Conservation (phyloP, 2,797 vertebrate genomes). For the Sebastes kiyomatsui region DNA sequence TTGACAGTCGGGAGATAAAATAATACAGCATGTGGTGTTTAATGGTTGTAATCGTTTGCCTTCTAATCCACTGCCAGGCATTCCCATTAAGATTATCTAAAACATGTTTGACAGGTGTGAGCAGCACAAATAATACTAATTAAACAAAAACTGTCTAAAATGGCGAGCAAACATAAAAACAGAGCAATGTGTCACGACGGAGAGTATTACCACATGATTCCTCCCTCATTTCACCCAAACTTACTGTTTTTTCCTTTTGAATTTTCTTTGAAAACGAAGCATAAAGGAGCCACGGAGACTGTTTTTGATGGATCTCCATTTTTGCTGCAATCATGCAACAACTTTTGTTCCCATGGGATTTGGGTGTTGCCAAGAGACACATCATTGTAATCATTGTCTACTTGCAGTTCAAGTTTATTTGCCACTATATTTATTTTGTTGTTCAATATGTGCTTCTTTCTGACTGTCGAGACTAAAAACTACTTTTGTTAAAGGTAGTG, state of each 20-base stretch:
- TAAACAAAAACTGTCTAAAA: conserved; percentile 21
- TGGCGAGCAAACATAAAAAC: conserved; percentile 9
- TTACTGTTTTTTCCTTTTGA: background rate
- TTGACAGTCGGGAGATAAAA: conserved; percentile 61
- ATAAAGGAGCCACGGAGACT: background rate
- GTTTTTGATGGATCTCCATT: background rate
- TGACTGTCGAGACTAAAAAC: background rate
- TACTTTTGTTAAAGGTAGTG: too few relatives aligned
- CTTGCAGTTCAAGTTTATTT: background rate
- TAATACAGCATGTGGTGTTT: conserved; percentile 57
- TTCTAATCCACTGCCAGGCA: conserved; percentile 55
- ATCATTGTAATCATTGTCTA: background rate
- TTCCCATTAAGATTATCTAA: conserved; percentile 46
- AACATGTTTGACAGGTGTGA: conserved; percentile 57
- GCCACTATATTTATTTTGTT: background rate
- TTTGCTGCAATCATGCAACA: background rate
- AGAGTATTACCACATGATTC: background rate
- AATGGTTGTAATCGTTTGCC: conserved; percentile 53
- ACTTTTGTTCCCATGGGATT: background rate
- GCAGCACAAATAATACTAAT: conserved; percentile 31
- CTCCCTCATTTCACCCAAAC: background rate
- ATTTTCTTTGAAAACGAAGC: background rate
- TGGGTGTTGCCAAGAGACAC: background rate
- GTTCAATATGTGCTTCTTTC: background rate
- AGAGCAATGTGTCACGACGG: background rate